These are phyloP conservation scores for Diprion similis DNA, from an alignment of 1,140 invertebrate species.

Conservation along the genomic window DNA sequence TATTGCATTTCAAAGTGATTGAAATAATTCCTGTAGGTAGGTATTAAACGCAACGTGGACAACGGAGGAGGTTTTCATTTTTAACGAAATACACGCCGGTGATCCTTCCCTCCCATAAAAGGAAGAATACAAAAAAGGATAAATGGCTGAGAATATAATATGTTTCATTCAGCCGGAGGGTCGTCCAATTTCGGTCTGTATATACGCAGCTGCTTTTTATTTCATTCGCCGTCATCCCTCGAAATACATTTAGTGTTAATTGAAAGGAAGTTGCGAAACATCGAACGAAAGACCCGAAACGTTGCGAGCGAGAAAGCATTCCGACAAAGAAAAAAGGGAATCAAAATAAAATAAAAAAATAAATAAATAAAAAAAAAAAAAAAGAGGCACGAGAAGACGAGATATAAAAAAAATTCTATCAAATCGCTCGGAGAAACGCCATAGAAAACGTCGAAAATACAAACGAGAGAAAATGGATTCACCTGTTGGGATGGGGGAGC, in stretches of 20 bases:
- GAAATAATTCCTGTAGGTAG: no score
- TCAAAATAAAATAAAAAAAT: no score
- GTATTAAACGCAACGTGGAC: no score
- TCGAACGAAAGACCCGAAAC: neutral
- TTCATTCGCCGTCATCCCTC: neutral
- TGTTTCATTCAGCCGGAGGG: no score
- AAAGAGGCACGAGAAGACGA: neutral
- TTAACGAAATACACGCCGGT: no score
- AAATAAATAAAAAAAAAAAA: no score
- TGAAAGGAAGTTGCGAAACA: neutral
- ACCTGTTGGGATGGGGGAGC: slow-evolving; percentile 5
- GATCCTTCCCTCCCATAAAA: no score
- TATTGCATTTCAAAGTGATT: no score
- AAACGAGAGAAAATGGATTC: slow-evolving; percentile 10
- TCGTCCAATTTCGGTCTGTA: no score
- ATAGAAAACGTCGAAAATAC: neutral
- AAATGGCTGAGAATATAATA: no score
- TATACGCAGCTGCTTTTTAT: neutral
- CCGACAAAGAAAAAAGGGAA: neutral
- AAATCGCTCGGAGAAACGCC: slow-evolving; percentile 6
- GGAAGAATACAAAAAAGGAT: no score
- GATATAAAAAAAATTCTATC: neutral
- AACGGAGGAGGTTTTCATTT: no score
- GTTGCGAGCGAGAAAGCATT: neutral
- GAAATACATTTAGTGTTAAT: neutral